Evolutionary conservation across 2,113 vertebrate species (phyloP).

Genomic region (Halichoeres trimaculatus): DNA sequence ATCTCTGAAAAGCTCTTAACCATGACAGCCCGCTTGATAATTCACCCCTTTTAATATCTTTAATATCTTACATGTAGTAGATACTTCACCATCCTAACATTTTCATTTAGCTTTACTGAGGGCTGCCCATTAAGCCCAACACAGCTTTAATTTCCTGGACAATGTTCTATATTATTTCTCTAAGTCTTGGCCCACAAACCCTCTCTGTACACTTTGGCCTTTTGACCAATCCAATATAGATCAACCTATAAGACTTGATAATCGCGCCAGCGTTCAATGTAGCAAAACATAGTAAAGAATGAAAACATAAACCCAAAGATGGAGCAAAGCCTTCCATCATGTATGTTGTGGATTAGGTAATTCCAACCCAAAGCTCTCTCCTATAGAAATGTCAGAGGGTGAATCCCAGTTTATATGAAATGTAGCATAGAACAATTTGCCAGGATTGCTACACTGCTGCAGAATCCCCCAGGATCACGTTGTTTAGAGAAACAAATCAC

Average conservation of each 20-base stretch:
- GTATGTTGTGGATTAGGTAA: constrained; percentile 12
- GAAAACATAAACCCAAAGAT: constrained; percentile 4
- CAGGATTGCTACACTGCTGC: constrained; percentile 14
- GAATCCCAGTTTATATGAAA: constrained; percentile 15
- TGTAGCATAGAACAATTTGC: constrained; percentile 8
- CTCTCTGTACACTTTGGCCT: constrained; percentile 16
- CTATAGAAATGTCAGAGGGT: constrained; percentile 10
- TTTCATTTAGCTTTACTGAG: constrained; percentile 10
- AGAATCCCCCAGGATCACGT: background rate
- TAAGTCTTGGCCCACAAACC: constrained; percentile 28
- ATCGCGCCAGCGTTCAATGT: background rate
- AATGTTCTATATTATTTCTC: background rate
- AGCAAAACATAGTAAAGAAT: background rate
- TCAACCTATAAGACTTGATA: constrained; percentile 1
- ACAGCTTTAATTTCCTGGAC: constrained; percentile 15
- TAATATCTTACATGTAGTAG: constrained; percentile 1
- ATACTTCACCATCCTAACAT: background rate
- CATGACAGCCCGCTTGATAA: background rate
- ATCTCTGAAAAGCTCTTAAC: constrained; percentile 4
- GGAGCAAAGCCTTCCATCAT: constrained; percentile 14
- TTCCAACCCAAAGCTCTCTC: constrained; percentile 9
- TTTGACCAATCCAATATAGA: constrained; percentile 25
- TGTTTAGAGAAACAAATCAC: background rate
- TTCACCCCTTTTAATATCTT: background rate
- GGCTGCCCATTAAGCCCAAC: constrained; percentile 15